These are phyloP conservation scores for Lepidurus apus DNA, from an alignment of 1,140 invertebrate species.

Conservation along the genomic window DNA sequence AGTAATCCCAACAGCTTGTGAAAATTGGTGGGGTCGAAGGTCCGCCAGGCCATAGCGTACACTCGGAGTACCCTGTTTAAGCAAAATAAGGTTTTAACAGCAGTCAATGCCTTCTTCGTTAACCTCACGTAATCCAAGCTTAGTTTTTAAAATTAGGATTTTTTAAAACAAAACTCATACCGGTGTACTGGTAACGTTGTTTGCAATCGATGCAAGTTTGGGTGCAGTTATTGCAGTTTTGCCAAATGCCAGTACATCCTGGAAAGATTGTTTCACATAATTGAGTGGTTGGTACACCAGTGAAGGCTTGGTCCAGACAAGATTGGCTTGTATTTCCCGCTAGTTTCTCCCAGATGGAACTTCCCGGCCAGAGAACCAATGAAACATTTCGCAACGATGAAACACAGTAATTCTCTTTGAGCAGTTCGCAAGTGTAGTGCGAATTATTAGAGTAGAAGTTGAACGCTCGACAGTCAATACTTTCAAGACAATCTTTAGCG, in stretches of 20 bases:
- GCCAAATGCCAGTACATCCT: neutral
- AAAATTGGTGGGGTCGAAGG: neutral
- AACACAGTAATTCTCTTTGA: neutral
- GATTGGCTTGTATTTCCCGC: neutral
- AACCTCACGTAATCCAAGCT: neutral
- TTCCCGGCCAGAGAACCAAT: neutral
- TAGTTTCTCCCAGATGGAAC: neutral
- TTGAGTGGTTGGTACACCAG: neutral
- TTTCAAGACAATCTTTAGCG: no score
- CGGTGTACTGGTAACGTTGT: neutral
- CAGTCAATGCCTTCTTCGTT: neutral
- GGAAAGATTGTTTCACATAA: neutral
- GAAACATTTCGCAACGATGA: neutral
- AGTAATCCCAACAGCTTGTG: neutral
- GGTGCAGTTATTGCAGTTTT: neutral
- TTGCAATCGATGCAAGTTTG: neutral
- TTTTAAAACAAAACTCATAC: neutral
- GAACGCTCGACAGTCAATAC: neutral
- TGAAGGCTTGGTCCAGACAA: neutral
- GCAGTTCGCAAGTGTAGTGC: neutral
- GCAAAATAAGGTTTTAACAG: neutral
- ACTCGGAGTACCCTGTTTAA: neutral
- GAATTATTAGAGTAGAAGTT: neutral
- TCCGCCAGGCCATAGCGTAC: neutral
- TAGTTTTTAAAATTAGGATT: neutral